Evolutionary conservation across 1,140 invertebrate species (phyloP), one percentile per base, ranked within the genome.

Genomic region (Nylanderia fulva): DNA sequence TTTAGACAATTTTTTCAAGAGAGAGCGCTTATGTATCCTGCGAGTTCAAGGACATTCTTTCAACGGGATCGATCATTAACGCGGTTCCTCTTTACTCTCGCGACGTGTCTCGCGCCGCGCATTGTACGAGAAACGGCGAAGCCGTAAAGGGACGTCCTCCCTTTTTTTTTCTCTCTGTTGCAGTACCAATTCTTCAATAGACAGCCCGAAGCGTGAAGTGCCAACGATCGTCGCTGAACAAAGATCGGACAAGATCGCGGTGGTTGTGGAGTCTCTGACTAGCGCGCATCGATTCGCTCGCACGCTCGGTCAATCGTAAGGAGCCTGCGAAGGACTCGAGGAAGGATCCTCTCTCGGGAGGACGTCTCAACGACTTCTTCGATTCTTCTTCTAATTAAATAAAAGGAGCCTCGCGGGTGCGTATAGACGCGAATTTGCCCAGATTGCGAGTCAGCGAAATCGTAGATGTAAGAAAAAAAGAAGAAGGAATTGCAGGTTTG

Each of bases 181-280:
- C 96, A 97, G 97, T 97, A 96, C 94, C 96, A 97, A 95, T 95
- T 97, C 94, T 97, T 97, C 95, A 96, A 96, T 93, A 96, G 96
- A 94, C 95, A 96, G 94, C 95, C 96, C 88, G 96, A 96, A 96
- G 93, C 91, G 92, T 79, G 85, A 88, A 85, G 71, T 60, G 72
- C 45, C 52, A 80, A 69, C n/a, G 21, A 58, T 36, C 9, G 71
- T 15, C 56, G 13, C 8, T 52, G 27, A 69, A 74, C 48, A 2
- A 54, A 33, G 11, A n/a, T 52, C 36, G 21, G 9, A 58, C 45
- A 63, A 63, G 21, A 74, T 56, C 6, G 27, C 15, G 33, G 29
- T 42, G 15, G 36, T 82, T 24, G 66, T 42, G 27, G 77, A 82
- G 36, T 79, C 29, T 52, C 52, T 72, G 13, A 72, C 52, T 42